Conservation (phyloP, 2,797 vertebrate genomes). For the Pogonophryne albipinna region DNA sequence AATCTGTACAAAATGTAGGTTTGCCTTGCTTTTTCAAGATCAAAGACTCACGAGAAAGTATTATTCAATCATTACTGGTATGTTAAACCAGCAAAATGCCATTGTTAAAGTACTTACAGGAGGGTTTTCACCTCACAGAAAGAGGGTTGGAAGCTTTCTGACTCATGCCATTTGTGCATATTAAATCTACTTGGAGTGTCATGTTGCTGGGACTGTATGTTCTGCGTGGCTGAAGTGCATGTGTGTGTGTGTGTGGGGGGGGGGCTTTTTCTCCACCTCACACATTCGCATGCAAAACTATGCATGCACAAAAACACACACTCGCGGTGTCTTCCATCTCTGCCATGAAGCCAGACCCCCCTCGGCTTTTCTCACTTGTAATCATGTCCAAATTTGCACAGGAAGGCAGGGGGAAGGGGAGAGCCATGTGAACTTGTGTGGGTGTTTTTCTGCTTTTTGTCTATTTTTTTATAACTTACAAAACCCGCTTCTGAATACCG, state of each 20-base stretch:
- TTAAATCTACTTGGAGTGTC: conserved; percentile 83
- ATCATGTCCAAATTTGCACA: conserved; percentile 87
- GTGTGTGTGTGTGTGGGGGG: conserved; percentile 31
- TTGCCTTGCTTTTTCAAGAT: conserved; percentile 78
- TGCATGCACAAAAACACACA: conserved; percentile 69
- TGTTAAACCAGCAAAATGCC: conserved; percentile 77
- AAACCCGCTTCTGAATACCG: conserved; percentile 73
- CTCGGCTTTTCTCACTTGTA: conserved; percentile 85
- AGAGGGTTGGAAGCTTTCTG: conserved; percentile 80
- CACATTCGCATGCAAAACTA: conserved; percentile 69
- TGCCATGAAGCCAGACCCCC: conserved; percentile 84
- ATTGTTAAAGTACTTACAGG: conserved; percentile 82
- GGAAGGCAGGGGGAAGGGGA: conserved; percentile 81
- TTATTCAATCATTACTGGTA: conserved; percentile 80
- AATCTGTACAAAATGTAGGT: conserved; percentile 85
- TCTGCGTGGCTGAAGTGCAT: conserved; percentile 60
- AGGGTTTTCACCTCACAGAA: conserved; percentile 77
- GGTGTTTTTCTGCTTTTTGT: conserved; percentile 66
- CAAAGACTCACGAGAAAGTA: conserved; percentile 79
- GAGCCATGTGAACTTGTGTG: conserved; percentile 82
- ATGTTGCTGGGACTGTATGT: conserved; percentile 68
- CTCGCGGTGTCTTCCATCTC: conserved; percentile 75
- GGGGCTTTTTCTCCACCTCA: conserved; percentile 45
- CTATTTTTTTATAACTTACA: conserved; percentile 28
- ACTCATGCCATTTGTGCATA: conserved; percentile 83